Evolutionary conservation across 2,888 invertebrate genomes (phyloP), one percentile per base, ranked within the genome.

Genomic region (Loripinus fragilis): DNA sequence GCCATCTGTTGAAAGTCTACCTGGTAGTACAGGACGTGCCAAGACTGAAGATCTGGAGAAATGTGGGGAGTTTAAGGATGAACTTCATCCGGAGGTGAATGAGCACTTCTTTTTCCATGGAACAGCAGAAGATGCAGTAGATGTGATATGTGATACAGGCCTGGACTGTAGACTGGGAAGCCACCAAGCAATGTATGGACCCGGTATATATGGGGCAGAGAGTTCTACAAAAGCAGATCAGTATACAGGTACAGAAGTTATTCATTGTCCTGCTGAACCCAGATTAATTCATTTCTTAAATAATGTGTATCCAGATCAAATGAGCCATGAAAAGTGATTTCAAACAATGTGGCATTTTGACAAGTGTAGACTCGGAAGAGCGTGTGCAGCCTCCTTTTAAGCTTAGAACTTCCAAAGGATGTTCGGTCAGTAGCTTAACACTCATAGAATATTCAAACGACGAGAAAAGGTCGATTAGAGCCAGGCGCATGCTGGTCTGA

Each of bases 51-150:
- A 73, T 68, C 10, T 25, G 38, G n/a, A 66, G 68, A 72, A 42
- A 48, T 64, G 64, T 52, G 38, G 64, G 60, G 17, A 48, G 38
- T 23, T 60, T 81, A 20, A 68, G 45, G 30, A 70, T 69, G 83
- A 86, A 33, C 71, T 79, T 45, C 86, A 41, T 42, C 73, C 71
- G 67, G 88, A 87, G 80, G 83, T 86, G 23, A 86, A 89, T 64
- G 89, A 89, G 66, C 83, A 86, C 67, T 88, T 88, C 66, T 69
- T 89, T 8, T 90, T 90, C 72, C 90, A 90, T 80, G 90, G 90
- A 0, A 90, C 90, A 0, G 85, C 86, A 45, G 50, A 33, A 0
- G 86, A 85, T 2, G 77, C 64, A 30, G 73, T 87, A 0, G 68
- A 85, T 7, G 82, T 75, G 2, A 89, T 90, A 10, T 67, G 80